A percentile compares a stretch with the other conserved stretches of the same genome.
Evolutionary conservation across 2,888 invertebrate genomes (phyloP).

Genomic region (Dynastes hyllus): DNA sequence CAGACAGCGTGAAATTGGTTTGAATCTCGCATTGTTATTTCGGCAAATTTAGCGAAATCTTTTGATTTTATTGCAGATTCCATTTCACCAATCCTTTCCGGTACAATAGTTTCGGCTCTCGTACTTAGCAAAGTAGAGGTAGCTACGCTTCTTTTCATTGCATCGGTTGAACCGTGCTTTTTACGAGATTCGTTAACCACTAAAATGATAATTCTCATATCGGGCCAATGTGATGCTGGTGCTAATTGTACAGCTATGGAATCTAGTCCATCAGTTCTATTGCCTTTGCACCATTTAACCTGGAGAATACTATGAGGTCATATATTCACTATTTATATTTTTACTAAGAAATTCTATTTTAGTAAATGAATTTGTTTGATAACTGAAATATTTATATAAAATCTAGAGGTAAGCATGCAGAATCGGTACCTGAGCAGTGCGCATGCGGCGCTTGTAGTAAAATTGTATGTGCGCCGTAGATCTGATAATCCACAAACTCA

Average conservation of each 20-base stretch:
- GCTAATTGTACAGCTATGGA: constrained; percentile 85
- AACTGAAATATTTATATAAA: too few species aligned
- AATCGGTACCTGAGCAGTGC: too few species aligned
- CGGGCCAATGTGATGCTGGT: constrained; percentile 88
- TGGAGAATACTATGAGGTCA: constrained; percentile 46
- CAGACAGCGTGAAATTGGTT: constrained; percentile 97
- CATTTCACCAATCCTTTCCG: constrained; percentile 79
- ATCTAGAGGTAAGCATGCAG: too few species aligned
- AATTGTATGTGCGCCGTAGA: too few species aligned
- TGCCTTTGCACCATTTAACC: constrained; percentile 91
- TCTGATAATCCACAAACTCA: too few species aligned
- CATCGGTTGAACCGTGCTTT: constrained; percentile 88
- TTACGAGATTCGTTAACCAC: constrained; percentile 91
- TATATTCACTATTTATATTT: too few species aligned
- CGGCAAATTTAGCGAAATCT: constrained; percentile 91
- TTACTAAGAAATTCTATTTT: too few species aligned
- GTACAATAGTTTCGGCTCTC: constrained; percentile 83
- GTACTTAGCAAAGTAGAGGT: constrained; percentile 89
- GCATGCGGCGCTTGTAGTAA: too few species aligned
- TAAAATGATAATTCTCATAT: constrained; percentile 90
- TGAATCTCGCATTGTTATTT: constrained; percentile 96
- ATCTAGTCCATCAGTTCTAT: constrained; percentile 78
- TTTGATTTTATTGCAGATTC: constrained; percentile 75
- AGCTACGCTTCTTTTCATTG: constrained; percentile 87
- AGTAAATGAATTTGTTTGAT: too few species aligned